Base-by-base conservation (phyloP, 2,113 vertebrate genomes). In the Myotis brandtii region DNA sequence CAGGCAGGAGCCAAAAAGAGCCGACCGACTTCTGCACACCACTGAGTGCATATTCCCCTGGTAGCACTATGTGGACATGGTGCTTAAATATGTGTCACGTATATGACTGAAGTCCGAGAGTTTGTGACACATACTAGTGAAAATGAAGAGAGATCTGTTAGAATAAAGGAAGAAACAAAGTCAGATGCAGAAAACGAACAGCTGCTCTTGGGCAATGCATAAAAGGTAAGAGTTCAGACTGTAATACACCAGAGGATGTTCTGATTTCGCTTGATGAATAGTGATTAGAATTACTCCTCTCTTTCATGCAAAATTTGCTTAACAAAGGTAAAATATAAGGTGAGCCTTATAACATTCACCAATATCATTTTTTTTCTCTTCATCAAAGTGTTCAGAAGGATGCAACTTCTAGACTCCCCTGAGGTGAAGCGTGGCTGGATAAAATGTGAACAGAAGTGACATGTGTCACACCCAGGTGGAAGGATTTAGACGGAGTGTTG, bases 21-120 rank as follows among this genome's bases (percentile, higher is more conserved):
- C 0, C 21, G 13, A 64, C 21, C 56, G 12, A n/a, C 2, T 67
- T 9, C 52, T 37, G 1, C 8, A 40, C 2, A 50, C 9, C 6
- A 86, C 6, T 84, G 32, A 30, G 27, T 76, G 30, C 89, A 40
- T n/a, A 73, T 21, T 67, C 3, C 20, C 9, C 46, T 89, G 5
- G 10, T 67, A 30, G 43, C 43, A 87, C 4, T 40, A 48, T 77
- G 48, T 25, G 69, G 9, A 64, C 16, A 83, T 5, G 16, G 1
- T 48, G 32, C 12, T 72, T 77, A 83, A 83, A 14, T 81, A 12
- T 40, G 0, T 46, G 5, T 64, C 32, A 85, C 76, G 20, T 37
- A 23, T 3, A 12, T 40, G 62, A 72, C 4, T 76, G 21, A 86
- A 92, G 50, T 40, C 16, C 43, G 73, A 87, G 32, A 96, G 50